Evolutionary conservation across 2,113 vertebrate species (phyloP), one percentile per base, ranked within the genome.

Genomic region (Ornithorhynchus anatinus): DNA sequence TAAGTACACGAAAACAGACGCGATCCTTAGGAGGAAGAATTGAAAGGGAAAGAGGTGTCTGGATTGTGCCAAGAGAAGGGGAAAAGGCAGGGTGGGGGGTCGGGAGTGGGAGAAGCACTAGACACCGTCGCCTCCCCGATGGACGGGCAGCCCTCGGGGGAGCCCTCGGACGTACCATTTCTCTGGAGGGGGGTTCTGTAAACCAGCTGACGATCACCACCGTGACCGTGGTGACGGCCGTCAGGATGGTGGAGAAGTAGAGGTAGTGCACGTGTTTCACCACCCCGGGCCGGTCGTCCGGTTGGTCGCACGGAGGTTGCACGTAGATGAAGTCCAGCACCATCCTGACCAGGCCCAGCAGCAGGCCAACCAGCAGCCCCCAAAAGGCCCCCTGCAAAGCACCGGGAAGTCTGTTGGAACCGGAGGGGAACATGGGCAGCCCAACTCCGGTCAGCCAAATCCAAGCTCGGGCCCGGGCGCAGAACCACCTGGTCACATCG

Each of bases 241-340:
- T 92, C 81, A 99, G 92, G 33, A 99, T 73, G 72, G 92, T 93
- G 77, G 97, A 97, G 89, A 99, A 97, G 88, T 99, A 98, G 43
- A 99, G 93, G 63, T 96, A 99, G 85, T 99, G 98, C 47, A 99
- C 80, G 5, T 95, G 63, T 86, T 92, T 96, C 77, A 98, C 50
- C 80, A 97, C 80, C 0, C 13, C 75, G 0, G 98, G 98, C 4
- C 97, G 90, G 7, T 15, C 16, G 12, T 99, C 98, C 0, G 59
- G 60, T 86, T 98, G 86, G 0, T 89, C 91, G n/a, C 97, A 99
- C 27, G n/a, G 87, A 0, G 97, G 97, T n/a, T 89, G 64, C 0
- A 87, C 82, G 39, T 95, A 99, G 60, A 96, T 47, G 39, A 99
- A 98, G 77, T 99, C 98, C 89, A 99, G 58, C 69, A 93, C 76